phyloP scores from a whole-genome alignment of 1,140 invertebrate genomes.

The Trinorchestia longiramus region DNA sequence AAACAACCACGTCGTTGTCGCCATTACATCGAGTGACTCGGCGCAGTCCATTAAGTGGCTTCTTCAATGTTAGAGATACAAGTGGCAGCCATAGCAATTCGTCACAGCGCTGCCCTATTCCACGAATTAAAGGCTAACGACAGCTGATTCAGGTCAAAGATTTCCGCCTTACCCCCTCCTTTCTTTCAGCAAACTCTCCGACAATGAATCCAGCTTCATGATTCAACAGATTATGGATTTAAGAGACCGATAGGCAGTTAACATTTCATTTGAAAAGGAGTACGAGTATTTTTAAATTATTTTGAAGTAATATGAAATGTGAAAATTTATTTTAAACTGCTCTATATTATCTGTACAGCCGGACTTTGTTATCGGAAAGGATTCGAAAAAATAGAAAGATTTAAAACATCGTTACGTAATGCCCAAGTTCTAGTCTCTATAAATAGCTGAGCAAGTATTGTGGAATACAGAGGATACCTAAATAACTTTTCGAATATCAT shows the following conservation, averaged over 20 bases:
- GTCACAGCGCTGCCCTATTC: slow-evolving; percentile 21
- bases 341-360: not conserved
- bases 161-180: not conserved
- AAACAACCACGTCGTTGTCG: slow-evolving; percentile 12
- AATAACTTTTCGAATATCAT: not conserved
- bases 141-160: not conserved
- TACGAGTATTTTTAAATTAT: too few species aligned
- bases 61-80: not conserved
- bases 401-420: not conserved
- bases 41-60: not conserved
- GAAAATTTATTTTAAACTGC: too few species aligned
- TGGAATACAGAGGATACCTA: not conserved
- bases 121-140: not conserved
- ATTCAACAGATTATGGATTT: too few species aligned
- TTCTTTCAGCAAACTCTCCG: not conserved
- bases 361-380: not conserved
- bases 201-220: too few species aligned
- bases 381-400: not conserved
- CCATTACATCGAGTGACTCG: not conserved
- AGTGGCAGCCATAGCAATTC: slow-evolving; percentile 4
- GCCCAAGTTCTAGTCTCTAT: not conserved
- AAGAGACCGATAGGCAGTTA: too few species aligned
- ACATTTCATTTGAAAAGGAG: too few species aligned
- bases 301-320: too few species aligned
- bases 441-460: not conserved